A percentile compares a stretch with the other conserved stretches of the same genome.
Evolutionary conservation across 2,113 vertebrate species (phyloP).

Genomic region (Sinocyclocheilus maitianheensis): DNA sequence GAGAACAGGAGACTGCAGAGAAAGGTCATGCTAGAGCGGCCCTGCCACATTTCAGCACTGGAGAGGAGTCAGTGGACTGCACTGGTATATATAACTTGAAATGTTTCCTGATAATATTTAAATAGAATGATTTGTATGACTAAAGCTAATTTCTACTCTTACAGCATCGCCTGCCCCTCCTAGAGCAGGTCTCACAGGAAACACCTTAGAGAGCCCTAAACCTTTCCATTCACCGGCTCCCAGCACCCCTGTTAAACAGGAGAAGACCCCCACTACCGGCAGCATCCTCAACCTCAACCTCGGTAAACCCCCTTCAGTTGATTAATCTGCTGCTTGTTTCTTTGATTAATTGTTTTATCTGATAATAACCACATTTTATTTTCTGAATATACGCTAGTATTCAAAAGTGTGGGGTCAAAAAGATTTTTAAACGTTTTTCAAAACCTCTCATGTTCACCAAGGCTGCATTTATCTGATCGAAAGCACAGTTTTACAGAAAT

Average conservation of each 20-base stretch:
- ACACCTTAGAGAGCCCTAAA: conserved; percentile 87
- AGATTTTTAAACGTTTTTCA: background rate
- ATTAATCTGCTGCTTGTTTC: background rate
- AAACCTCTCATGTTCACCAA: background rate
- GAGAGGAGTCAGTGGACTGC: conserved; percentile 92
- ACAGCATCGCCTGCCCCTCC: conserved; percentile 84
- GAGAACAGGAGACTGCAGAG: conserved; percentile 86
- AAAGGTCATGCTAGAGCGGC: conserved; percentile 81
- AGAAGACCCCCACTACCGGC: conserved; percentile 84
- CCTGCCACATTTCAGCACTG: conserved; percentile 86
- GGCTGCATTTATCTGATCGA: background rate
- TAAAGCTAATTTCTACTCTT: background rate
- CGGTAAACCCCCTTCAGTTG: conserved; percentile 76
- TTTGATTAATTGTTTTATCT: background rate
- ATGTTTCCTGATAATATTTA: background rate
- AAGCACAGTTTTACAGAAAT: background rate
- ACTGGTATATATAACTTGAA: conserved; percentile 73
- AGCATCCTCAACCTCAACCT: conserved; percentile 98
- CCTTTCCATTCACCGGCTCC: conserved; percentile 86
- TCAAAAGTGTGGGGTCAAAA: background rate
- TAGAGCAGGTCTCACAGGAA: conserved; percentile 82
- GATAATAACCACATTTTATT: background rate
- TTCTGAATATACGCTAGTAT: too few relatives aligned
- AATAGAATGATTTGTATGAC: background rate
- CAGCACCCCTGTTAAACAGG: conserved; percentile 80